These are phyloP conservation scores for Mimumesa dahlbomi DNA, from an alignment of 2,888 invertebrate species.

Conservation along the genomic window DNA sequence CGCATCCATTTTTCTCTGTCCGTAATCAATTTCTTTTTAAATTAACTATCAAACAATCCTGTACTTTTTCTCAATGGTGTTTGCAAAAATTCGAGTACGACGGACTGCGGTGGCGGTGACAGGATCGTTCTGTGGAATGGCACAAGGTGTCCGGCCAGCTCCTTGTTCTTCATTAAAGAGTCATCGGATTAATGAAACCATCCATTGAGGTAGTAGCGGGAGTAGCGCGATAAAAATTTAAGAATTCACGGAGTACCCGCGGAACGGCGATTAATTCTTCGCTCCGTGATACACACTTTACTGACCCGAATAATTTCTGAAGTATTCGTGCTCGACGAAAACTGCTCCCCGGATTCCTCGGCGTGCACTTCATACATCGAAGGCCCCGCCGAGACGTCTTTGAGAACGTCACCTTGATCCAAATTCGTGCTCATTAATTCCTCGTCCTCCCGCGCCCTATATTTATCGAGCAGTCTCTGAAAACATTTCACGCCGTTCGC, in stretches of 20 bases:
- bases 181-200: too few species aligned
- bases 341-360: not conserved
- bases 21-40: not conserved
- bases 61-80: conserved; percentile 38
- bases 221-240: too few species aligned
- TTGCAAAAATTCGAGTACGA: conserved; percentile 42
- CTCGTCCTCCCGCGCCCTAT: conserved; percentile 24
- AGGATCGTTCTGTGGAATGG: conserved; percentile 20
- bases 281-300: too few species aligned
- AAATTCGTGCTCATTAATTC: conserved; percentile 41
- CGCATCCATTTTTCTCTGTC: too few species aligned
- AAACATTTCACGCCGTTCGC: conserved; percentile 2
- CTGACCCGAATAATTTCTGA: conserved; percentile 33
- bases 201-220: too few species aligned
- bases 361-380: conserved; percentile 4
- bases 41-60: not conserved
- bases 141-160: not conserved
- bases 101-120: conserved; percentile 5
- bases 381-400: conserved; percentile 30
- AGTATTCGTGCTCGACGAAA: conserved; percentile 8
- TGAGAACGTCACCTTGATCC: conserved; percentile 41
- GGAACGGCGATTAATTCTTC: too few species aligned
- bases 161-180: not conserved
- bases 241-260: too few species aligned
- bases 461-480: conserved; percentile 35